Evolutionary conservation across 2,888 invertebrate genomes (phyloP).

Genomic region (Drosophila gaucha): DNA sequence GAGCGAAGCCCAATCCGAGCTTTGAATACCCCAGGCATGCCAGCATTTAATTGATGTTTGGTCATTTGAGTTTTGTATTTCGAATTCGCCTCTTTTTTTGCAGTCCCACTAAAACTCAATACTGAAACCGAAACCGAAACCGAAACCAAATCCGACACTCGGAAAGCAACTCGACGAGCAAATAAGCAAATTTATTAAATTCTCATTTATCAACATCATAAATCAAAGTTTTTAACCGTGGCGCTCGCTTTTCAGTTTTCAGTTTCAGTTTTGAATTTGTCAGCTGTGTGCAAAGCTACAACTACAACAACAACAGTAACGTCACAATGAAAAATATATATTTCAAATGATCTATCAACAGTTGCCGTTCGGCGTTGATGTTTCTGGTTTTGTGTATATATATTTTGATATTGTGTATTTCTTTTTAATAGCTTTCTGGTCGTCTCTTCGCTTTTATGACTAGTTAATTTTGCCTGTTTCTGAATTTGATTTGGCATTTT

Average conservation of each 20-base stretch:
- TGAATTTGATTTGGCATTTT: constrained; percentile 74
- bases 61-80: constrained; percentile 18
- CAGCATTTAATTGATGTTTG: constrained; percentile 61
- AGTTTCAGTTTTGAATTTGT: constrained; percentile 53
- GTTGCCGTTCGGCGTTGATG: constrained; percentile 67
- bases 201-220: constrained; percentile 79
- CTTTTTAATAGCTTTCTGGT: constrained; percentile 23
- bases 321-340: too few species aligned
- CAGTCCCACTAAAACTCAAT: constrained; percentile 28
- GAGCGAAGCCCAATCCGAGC: constrained; percentile 9
- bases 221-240: constrained; percentile 58
- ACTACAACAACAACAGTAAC: constrained; percentile 22
- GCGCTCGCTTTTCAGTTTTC: constrained; percentile 38
- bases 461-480: constrained; percentile 75
- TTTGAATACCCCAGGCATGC: constrained; percentile 28
- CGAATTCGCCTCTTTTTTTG: not conserved
- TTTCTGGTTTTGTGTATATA: constrained; percentile 40
- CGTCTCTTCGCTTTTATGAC: constrained; percentile 63
- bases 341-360: constrained; percentile 78
- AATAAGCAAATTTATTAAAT: constrained; percentile 77
- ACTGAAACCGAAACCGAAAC: constrained; percentile 26
- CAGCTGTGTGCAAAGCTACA: constrained; percentile 25
- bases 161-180: constrained; percentile 32
- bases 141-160: constrained; percentile 14
- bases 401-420: constrained; percentile 23